phyloP scores from a whole-genome alignment of 2,797 vertebrate species.

The Phrynocephalus guinanensis region DNA sequence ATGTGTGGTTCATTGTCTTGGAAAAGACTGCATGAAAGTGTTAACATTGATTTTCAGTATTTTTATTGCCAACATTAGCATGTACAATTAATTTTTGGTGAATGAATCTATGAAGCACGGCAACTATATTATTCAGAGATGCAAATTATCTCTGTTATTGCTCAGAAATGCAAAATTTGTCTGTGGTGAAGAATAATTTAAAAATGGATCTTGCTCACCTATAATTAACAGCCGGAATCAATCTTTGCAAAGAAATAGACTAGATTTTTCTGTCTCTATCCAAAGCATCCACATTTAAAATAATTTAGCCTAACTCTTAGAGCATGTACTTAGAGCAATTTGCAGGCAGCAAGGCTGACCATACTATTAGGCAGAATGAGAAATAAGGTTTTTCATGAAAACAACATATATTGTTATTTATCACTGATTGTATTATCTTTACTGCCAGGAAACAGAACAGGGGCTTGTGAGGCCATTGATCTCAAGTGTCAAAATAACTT shows the following conservation, averaged over 20 bases:
- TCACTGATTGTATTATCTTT: too few relatives aligned
- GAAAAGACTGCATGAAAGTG: slow-evolving; percentile 39
- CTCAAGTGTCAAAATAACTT: too few relatives aligned
- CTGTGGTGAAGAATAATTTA: slow-evolving; percentile 41
- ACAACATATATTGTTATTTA: too few relatives aligned
- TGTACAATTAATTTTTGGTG: slow-evolving; percentile 30
- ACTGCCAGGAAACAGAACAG: too few relatives aligned
- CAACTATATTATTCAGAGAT: slow-evolving; percentile 44
- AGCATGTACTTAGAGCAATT: too few relatives aligned
- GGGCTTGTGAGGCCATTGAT: too few relatives aligned
- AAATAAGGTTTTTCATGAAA: too few relatives aligned
- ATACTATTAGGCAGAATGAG: too few relatives aligned
- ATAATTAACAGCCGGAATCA: slow-evolving; percentile 27
- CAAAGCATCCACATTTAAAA: slow-evolving; percentile 14
- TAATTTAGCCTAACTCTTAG: too few relatives aligned
- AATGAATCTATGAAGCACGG: slow-evolving; percentile 44
- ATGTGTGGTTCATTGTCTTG: slow-evolving; percentile 1
- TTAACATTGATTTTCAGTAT: slow-evolving; percentile 38
- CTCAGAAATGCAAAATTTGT: neutral
- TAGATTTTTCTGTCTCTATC: slow-evolving; percentile 21
- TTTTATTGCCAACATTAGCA: neutral
- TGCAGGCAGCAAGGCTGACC: too few relatives aligned
- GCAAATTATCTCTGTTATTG: slow-evolving; percentile 26
- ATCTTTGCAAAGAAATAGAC: slow-evolving; percentile 45
- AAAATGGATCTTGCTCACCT: slow-evolving; percentile 26